Evolutionary conservation across 2,797 vertebrate genomes (phyloP).

Genomic region (Mionectes olivaceus): DNA sequence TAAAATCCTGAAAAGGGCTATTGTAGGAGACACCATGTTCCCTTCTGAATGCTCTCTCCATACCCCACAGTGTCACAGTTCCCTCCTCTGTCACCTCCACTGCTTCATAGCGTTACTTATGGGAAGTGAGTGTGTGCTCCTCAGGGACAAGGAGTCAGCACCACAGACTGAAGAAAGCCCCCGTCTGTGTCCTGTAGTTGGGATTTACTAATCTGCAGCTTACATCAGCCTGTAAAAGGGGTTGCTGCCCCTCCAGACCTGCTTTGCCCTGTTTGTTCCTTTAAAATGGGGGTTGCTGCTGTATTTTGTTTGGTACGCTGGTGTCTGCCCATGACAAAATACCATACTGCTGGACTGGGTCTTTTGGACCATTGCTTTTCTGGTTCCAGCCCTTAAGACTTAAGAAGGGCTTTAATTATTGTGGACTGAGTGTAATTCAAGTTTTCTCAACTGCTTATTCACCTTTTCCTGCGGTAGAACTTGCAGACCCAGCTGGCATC

Average conservation of each 20-base stretch:
- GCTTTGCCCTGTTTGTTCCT: background rate
- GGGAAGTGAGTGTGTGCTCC: rapidly evolving
- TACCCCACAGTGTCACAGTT: background rate
- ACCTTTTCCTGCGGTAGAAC: background rate
- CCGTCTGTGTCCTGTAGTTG: rapidly evolving
- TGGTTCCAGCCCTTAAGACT: background rate
- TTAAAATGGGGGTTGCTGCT: background rate
- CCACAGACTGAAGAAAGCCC: background rate
- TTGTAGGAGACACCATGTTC: background rate
- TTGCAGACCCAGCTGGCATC: background rate
- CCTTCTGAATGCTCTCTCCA: background rate
- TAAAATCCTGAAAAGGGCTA: background rate
- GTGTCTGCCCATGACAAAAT: background rate
- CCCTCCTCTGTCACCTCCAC: background rate
- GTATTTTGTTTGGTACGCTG: rapidly evolving
- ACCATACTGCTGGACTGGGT: background rate
- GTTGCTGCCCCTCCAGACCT: background rate
- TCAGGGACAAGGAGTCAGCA: rapidly evolving
- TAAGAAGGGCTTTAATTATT: background rate
- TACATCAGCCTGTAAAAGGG: background rate
- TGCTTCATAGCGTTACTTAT: rapidly evolving
- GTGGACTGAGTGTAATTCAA: background rate
- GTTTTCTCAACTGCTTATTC: background rate
- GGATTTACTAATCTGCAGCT: background rate
- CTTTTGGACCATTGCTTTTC: background rate